Evolutionary conservation across 2,113 vertebrate genomes (phyloP).

Genomic region (Speoplatyrhinus poulsoni): DNA sequence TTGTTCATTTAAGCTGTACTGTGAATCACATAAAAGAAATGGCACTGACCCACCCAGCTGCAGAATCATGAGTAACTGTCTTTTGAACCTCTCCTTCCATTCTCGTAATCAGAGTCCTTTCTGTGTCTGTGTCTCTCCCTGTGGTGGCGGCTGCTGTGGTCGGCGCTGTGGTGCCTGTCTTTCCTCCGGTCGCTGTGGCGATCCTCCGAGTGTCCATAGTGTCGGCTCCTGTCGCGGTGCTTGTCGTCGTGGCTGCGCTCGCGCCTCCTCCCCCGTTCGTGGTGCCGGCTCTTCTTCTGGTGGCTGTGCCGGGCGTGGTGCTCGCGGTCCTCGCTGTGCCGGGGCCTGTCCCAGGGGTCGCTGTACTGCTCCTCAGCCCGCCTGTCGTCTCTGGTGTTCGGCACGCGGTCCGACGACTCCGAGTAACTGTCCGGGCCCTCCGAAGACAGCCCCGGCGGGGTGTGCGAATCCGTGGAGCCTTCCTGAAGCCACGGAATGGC

Average conservation of each 20-base stretch:
- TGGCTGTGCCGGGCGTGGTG: conserved; percentile 79
- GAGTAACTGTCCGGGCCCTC: conserved; percentile 73
- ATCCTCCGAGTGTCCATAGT: conserved; percentile 77
- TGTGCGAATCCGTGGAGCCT: conserved; percentile 67
- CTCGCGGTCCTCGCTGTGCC: conserved; percentile 79
- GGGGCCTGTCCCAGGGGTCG: conserved; percentile 88
- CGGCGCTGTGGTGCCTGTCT: conserved; percentile 85
- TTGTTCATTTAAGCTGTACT: conserved; percentile 49
- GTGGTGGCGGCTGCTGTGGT: conserved; percentile 73
- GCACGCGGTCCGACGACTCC: conserved; percentile 77
- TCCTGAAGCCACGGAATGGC: conserved; percentile 78
- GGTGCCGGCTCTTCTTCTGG: conserved; percentile 85
- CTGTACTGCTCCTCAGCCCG: conserved; percentile 82
- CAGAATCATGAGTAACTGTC: conserved; percentile 74
- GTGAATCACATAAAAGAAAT: conserved; percentile 37
- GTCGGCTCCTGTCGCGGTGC: conserved; percentile 75
- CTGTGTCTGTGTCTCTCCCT: conserved; percentile 83
- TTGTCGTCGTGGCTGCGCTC: conserved; percentile 62
- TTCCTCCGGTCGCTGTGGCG: conserved; percentile 70
- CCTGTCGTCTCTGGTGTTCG: conserved; percentile 78
- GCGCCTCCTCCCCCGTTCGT: conserved; percentile 79
- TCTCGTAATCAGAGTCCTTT: conserved; percentile 80
- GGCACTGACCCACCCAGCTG: neutral
- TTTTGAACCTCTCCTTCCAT: conserved; percentile 85
- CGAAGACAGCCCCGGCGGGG: conserved; percentile 67